phyloP scores from a whole-genome alignment of 37 sponge, comb jelly and placozoan genomes.

The Tethya wilhelma region DNA sequence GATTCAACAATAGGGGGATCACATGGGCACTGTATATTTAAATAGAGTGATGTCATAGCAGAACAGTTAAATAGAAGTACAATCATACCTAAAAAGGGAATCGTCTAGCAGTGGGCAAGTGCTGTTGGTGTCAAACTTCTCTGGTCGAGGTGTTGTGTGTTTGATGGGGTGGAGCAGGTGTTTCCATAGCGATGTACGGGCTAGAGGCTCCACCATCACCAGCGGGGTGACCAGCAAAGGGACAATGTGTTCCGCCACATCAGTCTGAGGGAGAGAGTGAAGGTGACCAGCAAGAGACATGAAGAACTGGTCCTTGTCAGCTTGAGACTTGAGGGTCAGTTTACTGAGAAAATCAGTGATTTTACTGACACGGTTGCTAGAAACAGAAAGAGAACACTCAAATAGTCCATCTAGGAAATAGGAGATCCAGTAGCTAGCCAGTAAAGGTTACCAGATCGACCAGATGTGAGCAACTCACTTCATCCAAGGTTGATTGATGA shows the following conservation, averaged over 20 bases:
- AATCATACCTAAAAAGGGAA: constrained; percentile 35
- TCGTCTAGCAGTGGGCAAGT: constrained; percentile 36
- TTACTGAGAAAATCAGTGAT: constrained; percentile 64
- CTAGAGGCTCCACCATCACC: constrained; percentile 49
- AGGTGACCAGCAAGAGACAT: constrained; percentile 7
- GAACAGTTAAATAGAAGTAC: background rate
- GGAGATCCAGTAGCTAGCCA: background rate
- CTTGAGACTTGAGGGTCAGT: constrained; percentile 47
- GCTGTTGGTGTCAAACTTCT: constrained; percentile 4
- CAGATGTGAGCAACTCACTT: constrained; percentile 8
- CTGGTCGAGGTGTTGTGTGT: background rate
- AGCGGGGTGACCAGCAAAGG: constrained; percentile 60
- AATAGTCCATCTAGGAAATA: too few relatives aligned
- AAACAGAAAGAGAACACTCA: background rate
- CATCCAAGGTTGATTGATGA: constrained; percentile 43
- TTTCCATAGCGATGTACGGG: constrained; percentile 36
- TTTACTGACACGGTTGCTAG: constrained; percentile 5
- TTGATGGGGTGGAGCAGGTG: constrained; percentile 45
- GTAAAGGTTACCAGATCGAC: background rate
- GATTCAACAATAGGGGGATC: constrained; percentile 44
- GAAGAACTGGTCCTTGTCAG: constrained; percentile 62
- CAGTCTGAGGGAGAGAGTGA: constrained; percentile 30
- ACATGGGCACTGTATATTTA: constrained; percentile 43
- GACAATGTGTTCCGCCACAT: constrained; percentile 55
- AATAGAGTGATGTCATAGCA: background rate